phyloP scores from a whole-genome alignment of 1,140 invertebrate species.

The Drosophila busckii region DNA sequence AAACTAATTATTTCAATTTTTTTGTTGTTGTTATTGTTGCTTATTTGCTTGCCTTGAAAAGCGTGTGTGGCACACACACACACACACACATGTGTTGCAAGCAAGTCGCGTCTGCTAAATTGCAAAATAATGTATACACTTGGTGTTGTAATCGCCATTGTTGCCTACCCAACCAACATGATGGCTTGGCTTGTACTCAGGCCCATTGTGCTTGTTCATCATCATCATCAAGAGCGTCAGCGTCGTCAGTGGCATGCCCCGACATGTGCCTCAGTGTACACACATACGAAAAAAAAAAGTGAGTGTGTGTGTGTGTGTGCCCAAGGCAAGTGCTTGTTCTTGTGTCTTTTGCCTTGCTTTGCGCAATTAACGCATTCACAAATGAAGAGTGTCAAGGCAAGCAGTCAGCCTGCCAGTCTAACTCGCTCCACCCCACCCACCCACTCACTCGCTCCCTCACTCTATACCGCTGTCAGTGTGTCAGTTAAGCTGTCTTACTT shows the following conservation, averaged over 20 bases:
- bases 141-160: constrained; percentile 71
- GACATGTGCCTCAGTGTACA: constrained; percentile 26
- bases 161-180: constrained; percentile 54
- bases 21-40: constrained; percentile 19
- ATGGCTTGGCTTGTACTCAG: constrained; percentile 65
- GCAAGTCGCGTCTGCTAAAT: constrained; percentile 55
- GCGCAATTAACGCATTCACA: constrained; percentile 74
- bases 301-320: constrained; percentile 7
- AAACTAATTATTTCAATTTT: constrained; percentile 78
- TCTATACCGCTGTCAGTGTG: background rate
- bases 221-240: constrained; percentile 43
- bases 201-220: constrained; percentile 72
- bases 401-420: constrained; percentile 37
- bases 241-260: background rate
- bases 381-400: constrained; percentile 75
- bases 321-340: constrained; percentile 14
- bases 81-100: background rate
- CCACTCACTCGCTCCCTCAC: background rate
- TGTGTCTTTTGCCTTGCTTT: constrained; percentile 40
- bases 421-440: too few species aligned
- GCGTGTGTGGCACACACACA: background rate
- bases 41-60: constrained; percentile 43
- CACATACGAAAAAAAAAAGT: constrained; percentile 15
- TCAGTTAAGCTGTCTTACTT: constrained; percentile 34
- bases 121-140: constrained; percentile 77